Conservation (phyloP, 2,113 vertebrate genomes). For the Callithrix jacchus region DNA sequence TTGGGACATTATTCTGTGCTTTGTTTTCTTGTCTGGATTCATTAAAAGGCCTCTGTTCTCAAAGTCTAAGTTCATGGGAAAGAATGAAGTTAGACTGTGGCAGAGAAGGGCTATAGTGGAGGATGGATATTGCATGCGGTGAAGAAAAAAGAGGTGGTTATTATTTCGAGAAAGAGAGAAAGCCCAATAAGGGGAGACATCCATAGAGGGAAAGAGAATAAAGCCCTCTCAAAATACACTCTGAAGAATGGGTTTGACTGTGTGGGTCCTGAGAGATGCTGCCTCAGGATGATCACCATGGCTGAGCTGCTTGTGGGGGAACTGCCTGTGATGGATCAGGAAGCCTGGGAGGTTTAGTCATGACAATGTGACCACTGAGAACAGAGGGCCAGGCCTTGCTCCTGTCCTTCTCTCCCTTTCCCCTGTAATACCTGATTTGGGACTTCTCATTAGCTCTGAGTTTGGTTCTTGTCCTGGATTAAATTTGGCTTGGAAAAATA, state of each 20-base stretch:
- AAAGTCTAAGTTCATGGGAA: not conserved
- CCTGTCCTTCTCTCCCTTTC: rapidly evolving
- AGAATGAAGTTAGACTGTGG: not conserved
- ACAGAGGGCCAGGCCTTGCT: not conserved
- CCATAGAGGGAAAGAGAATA: no score
- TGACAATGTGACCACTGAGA: no score
- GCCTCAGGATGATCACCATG: not conserved
- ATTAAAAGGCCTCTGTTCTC: not conserved
- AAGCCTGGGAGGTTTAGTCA: not conserved
- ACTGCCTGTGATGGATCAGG: not conserved
- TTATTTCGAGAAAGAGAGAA: not conserved
- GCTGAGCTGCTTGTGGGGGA: rapidly evolving
- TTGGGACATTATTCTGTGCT: not conserved
- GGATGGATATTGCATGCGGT: not conserved
- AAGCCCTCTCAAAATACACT: not conserved
- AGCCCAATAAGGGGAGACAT: not conserved
- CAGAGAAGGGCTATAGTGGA: not conserved
- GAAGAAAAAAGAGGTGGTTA: not conserved
- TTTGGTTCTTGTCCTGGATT: not conserved
- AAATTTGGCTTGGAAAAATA: not conserved
- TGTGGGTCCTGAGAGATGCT: not conserved
- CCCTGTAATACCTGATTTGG: not conserved
- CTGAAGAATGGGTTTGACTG: not conserved
- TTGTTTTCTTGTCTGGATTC: conserved; percentile 11
- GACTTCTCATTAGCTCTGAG: not conserved